Base-by-base conservation (phyloP, 2,888 invertebrate genomes). In the Parelbella ahira region DNA sequence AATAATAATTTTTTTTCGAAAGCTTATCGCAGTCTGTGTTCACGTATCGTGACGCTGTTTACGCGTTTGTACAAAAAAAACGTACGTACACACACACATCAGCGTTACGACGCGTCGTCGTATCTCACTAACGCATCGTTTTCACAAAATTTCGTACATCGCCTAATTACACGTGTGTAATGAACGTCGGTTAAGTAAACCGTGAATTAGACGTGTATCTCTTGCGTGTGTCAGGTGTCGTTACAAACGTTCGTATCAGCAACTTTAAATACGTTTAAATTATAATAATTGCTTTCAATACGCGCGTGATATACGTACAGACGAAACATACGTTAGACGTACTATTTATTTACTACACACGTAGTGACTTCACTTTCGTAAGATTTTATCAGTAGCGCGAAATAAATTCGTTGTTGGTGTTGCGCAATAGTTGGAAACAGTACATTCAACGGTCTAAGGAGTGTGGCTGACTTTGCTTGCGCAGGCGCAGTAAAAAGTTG, bases 21-120 rank as follows among this genome's bases (percentile, higher is more conserved):
- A 77, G 79, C 78, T 81, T 80, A 81, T 80, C 75, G 68, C 63
- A 15, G 42, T 56, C 54, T 41, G 70, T 77, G 79, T 53, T 71
- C 82, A 77, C 60, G 67, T 54, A 66, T 67, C 79, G 80, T 78
- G 66, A 80, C 81, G 76, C 55, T 63, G 61, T 58, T 60, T 71
- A 68, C 64, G 70, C 68, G 72, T 78, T 75, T 68, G 33, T 27
- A 19, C 33, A 19, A 42, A 42, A 41, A 42, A 34, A n/a, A n/a
- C 68, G 72, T 78, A 75, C 68, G 33, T 27, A 19, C 33, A 19
- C 34, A 42, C 33, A 42, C 28, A 42, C 54, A 60, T 60, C 55
- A 56, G 54, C 51, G 34, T n/a, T n/a, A n/a, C n/a, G n/a, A n/a
- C 23, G 30, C 36, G 44, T 39, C 38, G 28, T 45, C 37, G 37